Evolutionary conservation across 2,888 invertebrate species (phyloP).

Genomic region (Hoplodrina ambigua): DNA sequence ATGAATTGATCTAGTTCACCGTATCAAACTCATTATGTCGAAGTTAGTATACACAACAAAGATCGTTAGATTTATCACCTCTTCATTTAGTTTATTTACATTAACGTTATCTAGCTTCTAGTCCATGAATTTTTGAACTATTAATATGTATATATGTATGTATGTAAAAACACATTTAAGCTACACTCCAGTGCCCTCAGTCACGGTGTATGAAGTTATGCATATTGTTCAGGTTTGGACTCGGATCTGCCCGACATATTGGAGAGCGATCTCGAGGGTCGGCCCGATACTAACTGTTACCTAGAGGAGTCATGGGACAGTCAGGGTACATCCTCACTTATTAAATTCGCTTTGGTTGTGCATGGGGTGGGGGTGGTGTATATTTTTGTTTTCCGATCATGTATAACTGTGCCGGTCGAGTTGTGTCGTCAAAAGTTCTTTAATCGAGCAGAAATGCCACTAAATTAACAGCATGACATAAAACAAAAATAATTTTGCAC

Average conservation of each 20-base stretch:
- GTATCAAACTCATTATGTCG: slow-evolving; percentile 16
- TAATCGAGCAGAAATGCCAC: slow-evolving; percentile 43
- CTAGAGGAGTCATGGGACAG: slow-evolving; percentile 89
- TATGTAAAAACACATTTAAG: slow-evolving; percentile 29
- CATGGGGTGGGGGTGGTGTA: slow-evolving; percentile 79
- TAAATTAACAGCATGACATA: slow-evolving; percentile 68
- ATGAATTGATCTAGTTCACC: slow-evolving; percentile 36
- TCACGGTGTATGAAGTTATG: slow-evolving; percentile 66
- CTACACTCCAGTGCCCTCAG: slow-evolving; percentile 20
- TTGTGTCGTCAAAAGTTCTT: slow-evolving; percentile 59
- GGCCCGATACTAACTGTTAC: slow-evolving; percentile 89
- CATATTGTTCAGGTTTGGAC: slow-evolving; percentile 88
- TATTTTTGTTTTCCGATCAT: slow-evolving; percentile 56
- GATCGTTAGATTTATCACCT: slow-evolving; percentile 32
- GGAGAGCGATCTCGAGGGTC: slow-evolving; percentile 88
- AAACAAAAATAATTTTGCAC: slow-evolving; percentile 60
- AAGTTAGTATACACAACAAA: slow-evolving; percentile 28
- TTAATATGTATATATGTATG: slow-evolving; percentile 16
- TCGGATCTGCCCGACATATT: slow-evolving; percentile 85
- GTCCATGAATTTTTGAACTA: slow-evolving; percentile 78
- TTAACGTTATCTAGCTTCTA: slow-evolving; percentile 53
- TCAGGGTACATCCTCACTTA: slow-evolving; percentile 83
- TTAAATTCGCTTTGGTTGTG: slow-evolving; percentile 78
- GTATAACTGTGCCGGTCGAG: slow-evolving; percentile 38
- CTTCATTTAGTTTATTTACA: slow-evolving; percentile 28